These are phyloP conservation scores for Terebella lapidaria DNA, from an alignment of 2,888 invertebrate genomes.

Conservation along the genomic window DNA sequence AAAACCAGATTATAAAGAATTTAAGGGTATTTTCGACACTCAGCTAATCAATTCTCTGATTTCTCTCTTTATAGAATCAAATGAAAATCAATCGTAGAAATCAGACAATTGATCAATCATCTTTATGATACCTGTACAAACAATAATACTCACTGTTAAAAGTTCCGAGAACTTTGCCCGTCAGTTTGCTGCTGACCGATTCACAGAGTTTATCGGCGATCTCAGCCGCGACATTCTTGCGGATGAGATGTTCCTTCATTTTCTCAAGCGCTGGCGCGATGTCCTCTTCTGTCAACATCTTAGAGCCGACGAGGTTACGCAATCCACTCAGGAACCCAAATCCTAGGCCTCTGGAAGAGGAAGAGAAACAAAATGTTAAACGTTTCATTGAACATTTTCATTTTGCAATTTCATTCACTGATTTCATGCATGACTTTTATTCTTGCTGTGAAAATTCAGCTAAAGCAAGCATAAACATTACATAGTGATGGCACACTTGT, in stretches of 20 bases:
- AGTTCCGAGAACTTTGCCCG: slow-evolving; percentile 86
- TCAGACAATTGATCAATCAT: too few relatives aligned
- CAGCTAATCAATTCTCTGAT: too few relatives aligned
- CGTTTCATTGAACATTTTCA: not conserved
- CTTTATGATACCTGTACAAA: too few relatives aligned
- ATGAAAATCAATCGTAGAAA: too few relatives aligned
- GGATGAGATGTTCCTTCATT: slow-evolving; percentile 88
- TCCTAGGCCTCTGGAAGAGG: not conserved
- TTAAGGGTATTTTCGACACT: too few relatives aligned
- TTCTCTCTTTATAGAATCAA: too few relatives aligned
- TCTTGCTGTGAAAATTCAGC: too few relatives aligned
- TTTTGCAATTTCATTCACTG: not conserved
- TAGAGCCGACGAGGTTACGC: slow-evolving; percentile 63
- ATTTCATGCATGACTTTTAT: too few relatives aligned
- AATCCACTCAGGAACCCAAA: slow-evolving; percentile 53
- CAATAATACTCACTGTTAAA: slow-evolving; percentile 67
- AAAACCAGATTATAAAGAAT: too few relatives aligned
- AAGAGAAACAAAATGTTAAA: too few relatives aligned
- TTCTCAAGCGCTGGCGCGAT: slow-evolving; percentile 86
- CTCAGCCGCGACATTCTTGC: slow-evolving; percentile 95
- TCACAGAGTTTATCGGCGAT: slow-evolving; percentile 91
- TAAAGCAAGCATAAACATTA: too few relatives aligned
- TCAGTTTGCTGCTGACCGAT: slow-evolving; percentile 81
- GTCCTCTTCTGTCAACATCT: slow-evolving; percentile 74
- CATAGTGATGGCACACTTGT: too few relatives aligned